Conservation (phyloP, 2,888 invertebrate genomes). For the Drosophila meridionalis region DNA sequence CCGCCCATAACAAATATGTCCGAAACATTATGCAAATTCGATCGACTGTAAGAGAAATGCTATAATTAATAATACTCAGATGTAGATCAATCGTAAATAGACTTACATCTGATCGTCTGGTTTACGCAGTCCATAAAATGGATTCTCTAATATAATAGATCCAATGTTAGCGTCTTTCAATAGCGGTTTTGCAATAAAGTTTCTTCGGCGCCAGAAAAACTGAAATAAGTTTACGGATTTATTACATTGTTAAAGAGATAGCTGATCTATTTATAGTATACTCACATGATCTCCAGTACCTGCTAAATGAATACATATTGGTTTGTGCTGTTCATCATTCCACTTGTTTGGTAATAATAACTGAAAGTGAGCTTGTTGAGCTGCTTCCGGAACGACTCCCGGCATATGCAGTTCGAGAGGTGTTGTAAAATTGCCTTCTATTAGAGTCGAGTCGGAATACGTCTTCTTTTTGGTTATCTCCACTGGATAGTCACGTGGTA, state of each 20-base stretch:
- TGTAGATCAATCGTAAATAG: conserved; percentile 4
- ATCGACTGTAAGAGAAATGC: conserved; percentile 87
- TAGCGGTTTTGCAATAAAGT: conserved; percentile 95
- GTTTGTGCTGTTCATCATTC: conserved; percentile 89
- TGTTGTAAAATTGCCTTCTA: conserved; percentile 95
- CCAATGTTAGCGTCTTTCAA: conserved; percentile 95
- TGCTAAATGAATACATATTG: conserved; percentile 97
- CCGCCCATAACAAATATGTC: conserved; percentile 99
- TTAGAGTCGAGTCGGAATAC: conserved; percentile 89
- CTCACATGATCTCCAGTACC: conserved; percentile 97
- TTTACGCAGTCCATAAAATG: conserved; percentile 96
- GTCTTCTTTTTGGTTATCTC: conserved; percentile 93
- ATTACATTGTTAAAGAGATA: not conserved
- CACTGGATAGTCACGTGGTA: conserved; percentile 93
- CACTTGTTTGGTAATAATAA: conserved; percentile 93
- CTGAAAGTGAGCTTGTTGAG: conserved; percentile 93
- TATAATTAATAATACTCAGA: not conserved
- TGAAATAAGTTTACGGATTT: conserved; percentile 83
- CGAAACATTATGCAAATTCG: conserved; percentile 96
- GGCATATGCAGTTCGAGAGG: conserved; percentile 94
- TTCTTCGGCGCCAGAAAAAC: conserved; percentile 96
- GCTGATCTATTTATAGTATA: conserved; percentile 7
- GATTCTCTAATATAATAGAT: conserved; percentile 97
- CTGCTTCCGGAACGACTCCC: conserved; percentile 93
- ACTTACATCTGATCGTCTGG: conserved; percentile 93